Evolutionary conservation across 2,113 vertebrate species (phyloP).

Genomic region (Chelonoidis abingdonii): DNA sequence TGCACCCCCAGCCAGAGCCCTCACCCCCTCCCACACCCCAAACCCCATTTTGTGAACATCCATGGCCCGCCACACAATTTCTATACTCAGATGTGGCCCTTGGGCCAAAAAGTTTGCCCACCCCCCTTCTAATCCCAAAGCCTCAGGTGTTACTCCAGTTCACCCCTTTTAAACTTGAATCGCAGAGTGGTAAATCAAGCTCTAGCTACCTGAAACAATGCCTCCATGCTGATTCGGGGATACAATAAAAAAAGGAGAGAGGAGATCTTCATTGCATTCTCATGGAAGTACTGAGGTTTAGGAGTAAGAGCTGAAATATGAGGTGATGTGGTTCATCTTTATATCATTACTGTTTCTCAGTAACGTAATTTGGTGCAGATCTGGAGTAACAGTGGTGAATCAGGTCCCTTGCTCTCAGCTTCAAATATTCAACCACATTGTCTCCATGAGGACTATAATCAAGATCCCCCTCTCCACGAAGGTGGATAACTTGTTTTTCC

Average conservation of each 20-base stretch:
- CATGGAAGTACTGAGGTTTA: neutral
- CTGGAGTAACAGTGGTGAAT: neutral
- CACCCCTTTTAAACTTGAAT: neutral
- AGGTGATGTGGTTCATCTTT: neutral
- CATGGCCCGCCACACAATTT: too few species aligned
- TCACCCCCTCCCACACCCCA: too few species aligned
- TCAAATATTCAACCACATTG: accelerated
- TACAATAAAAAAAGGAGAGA: neutral
- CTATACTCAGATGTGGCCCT: too few species aligned
- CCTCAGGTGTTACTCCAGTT: neutral
- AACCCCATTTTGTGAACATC: too few species aligned
- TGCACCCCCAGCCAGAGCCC: too few species aligned
- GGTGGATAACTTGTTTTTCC: neutral
- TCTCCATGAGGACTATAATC: neutral
- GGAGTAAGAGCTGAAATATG: neutral
- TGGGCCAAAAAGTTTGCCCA: too few species aligned
- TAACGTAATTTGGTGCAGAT: neutral
- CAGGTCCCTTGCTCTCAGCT: neutral
- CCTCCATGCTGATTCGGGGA: neutral
- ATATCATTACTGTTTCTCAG: neutral
- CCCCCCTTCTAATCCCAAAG: neutral
- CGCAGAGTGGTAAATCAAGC: neutral
- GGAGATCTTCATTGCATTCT: neutral
- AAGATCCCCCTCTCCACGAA: neutral
- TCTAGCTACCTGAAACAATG: neutral